These are phyloP conservation scores for Acridotheres tristis DNA, from an alignment of 2,797 vertebrate genomes.

Conservation along the genomic window DNA sequence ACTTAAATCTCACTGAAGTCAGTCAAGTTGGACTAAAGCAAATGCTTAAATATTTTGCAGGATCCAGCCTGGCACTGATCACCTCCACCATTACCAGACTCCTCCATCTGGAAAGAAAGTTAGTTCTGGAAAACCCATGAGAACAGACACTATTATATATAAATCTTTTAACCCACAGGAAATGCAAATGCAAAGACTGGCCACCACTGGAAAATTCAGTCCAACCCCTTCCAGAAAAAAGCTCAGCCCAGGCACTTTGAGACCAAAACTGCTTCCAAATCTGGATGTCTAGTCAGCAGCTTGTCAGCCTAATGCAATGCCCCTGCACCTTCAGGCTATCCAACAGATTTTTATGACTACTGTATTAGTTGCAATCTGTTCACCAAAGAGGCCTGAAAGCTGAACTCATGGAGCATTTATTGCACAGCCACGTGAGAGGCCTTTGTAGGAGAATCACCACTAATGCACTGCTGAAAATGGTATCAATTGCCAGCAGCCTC, in stretches of 20 bases:
- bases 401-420: not conserved
- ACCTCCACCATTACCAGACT: conserved; percentile 45
- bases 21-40: not conserved
- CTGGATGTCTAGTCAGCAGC: not conserved
- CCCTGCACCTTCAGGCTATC: conserved; percentile 1
- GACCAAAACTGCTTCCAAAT: conserved; percentile 23
- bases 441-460: not conserved
- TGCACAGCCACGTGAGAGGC: conserved; percentile 16
- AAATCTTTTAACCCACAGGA: not conserved
- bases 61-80: not conserved
- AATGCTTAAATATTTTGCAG: conserved; percentile 37
- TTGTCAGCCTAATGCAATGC: conserved; percentile 17
- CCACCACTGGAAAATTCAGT: conserved; percentile 3
- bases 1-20: conserved; percentile 12
- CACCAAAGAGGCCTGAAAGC: conserved; percentile 3
- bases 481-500: conserved; percentile 22
- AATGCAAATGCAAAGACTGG: conserved; percentile 10
- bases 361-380: conserved; percentile 38
- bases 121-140: not conserved
- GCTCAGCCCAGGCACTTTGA: conserved; percentile 24
- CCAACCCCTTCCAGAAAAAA: not conserved
- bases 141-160: not conserved
- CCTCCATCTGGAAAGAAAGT: conserved; percentile 45
- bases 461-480: conserved; percentile 4
- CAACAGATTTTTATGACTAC: conserved; percentile 4